A percentile compares a stretch with the other conserved stretches of the same genome.
phyloP scores from a whole-genome alignment of 2,113 vertebrate species.

The Piliocolobus tephrosceles region DNA sequence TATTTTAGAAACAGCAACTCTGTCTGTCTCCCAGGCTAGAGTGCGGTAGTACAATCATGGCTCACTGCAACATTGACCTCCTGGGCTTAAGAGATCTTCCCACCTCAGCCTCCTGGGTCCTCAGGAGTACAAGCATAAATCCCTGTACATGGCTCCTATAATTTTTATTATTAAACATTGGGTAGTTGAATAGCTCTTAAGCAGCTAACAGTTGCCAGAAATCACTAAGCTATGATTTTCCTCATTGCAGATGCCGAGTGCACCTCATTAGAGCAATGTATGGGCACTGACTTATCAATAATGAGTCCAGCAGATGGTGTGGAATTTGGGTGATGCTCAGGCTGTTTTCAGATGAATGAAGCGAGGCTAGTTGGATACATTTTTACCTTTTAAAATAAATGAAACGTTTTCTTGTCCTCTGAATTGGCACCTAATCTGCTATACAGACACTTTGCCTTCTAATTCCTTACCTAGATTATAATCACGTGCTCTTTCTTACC shows the following conservation, averaged over 20 bases:
- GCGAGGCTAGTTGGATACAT: not conserved
- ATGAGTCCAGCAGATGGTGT: not conserved
- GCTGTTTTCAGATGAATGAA: not conserved
- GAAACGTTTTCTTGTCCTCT: not conserved
- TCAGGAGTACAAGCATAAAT: not conserved
- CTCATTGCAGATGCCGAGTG: not conserved
- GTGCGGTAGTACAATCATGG: no score
- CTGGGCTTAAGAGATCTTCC: not conserved
- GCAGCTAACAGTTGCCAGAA: not conserved
- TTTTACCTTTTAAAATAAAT: not conserved
- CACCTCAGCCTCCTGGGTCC: not conserved
- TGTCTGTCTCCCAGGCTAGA: no score
- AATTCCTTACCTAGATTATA: not conserved
- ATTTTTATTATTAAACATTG: not conserved
- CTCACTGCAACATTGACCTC: no score
- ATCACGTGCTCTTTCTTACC: not conserved
- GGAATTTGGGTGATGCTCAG: not conserved
- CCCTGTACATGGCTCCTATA: no score
- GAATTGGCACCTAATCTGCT: not conserved
- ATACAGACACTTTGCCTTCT: not conserved
- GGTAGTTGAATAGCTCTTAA: not conserved
- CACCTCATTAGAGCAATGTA: no score
- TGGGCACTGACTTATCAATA: no score
- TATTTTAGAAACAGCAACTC: no score
- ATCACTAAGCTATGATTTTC: not conserved